A percentile compares a stretch with the other conserved stretches of the same genome.
phyloP scores from a whole-genome alignment of 2,888 invertebrate species.

The Agrenia bidenticulata region DNA sequence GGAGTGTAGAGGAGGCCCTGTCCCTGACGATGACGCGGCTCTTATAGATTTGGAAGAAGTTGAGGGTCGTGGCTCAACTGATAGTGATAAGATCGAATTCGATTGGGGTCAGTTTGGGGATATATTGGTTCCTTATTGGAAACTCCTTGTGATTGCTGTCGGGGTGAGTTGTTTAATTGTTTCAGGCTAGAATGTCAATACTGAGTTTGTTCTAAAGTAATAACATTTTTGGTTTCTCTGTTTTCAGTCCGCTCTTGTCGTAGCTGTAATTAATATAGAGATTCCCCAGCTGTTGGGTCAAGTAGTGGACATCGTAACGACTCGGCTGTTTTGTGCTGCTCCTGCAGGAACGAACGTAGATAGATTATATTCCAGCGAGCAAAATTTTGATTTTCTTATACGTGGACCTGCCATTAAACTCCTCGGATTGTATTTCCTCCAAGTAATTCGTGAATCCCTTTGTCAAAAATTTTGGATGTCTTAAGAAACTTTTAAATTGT shows the following conservation, averaged over 20 bases:
- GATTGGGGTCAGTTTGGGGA: constrained; percentile 74
- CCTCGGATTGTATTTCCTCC: constrained; percentile 68
- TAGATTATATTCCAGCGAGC: constrained; percentile 56
- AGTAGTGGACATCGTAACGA: constrained; percentile 75
- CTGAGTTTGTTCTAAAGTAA: not conserved
- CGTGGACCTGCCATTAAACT: constrained; percentile 69
- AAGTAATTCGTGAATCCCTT: constrained; percentile 61
- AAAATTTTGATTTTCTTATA: constrained; percentile 64
- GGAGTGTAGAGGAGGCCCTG: not conserved
- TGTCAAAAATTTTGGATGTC: not conserved
- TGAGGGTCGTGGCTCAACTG: not conserved
- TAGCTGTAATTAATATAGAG: constrained; percentile 84
- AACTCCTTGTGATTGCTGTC: constrained; percentile 74
- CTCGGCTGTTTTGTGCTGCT: constrained; percentile 55
- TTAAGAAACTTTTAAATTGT: constrained; percentile 14
- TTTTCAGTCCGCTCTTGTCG: constrained; percentile 78
- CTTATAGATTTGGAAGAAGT: too few relatives aligned
- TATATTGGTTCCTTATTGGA: constrained; percentile 74
- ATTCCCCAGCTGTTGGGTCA: constrained; percentile 82
- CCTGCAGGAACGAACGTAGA: constrained; percentile 55
- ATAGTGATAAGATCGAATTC: constrained; percentile 58
- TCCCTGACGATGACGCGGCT: not conserved
- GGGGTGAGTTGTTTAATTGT: constrained; percentile 63
- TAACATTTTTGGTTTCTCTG: not conserved
- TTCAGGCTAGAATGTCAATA: not conserved